phyloP scores from a whole-genome alignment of 2,797 vertebrate species.

The Falco berigora region DNA sequence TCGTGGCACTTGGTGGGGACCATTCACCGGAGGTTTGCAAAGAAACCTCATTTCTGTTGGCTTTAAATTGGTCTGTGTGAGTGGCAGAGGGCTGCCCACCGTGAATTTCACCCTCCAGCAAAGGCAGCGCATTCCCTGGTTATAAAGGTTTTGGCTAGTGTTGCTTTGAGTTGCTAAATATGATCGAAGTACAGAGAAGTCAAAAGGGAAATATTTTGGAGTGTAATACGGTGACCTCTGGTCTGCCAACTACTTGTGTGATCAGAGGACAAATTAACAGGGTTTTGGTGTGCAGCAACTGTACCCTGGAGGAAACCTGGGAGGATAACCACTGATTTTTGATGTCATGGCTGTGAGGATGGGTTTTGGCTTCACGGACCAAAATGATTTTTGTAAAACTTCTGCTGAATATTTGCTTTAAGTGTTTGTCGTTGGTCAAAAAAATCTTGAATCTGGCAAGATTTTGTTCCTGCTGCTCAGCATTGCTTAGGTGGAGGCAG shows the following conservation, averaged over 20 bases:
- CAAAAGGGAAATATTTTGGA: background rate
- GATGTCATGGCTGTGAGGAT: background rate
- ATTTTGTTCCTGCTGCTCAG: background rate
- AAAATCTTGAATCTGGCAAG: background rate
- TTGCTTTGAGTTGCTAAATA: background rate
- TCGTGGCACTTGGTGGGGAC: fast-evolving
- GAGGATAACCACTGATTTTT: background rate
- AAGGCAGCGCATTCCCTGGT: fast-evolving
- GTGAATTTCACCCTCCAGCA: background rate
- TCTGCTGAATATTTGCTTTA: background rate
- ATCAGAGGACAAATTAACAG: fast-evolving
- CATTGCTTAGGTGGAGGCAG: background rate
- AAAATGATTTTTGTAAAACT: background rate
- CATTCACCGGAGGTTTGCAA: background rate
- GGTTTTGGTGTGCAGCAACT: background rate
- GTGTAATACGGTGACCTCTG: background rate
- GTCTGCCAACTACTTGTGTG: background rate
- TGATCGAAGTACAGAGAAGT: background rate
- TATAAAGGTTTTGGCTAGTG: background rate
- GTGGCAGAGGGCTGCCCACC: background rate
- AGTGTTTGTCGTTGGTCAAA: background rate
- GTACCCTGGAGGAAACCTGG: fast-evolving
- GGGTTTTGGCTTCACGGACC: background rate
- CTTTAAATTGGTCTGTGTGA: fast-evolving
- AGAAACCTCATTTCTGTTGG: fast-evolving